Conservation (phyloP, 2,797 vertebrate genomes). For the Cryptoprocta ferox region DNA sequence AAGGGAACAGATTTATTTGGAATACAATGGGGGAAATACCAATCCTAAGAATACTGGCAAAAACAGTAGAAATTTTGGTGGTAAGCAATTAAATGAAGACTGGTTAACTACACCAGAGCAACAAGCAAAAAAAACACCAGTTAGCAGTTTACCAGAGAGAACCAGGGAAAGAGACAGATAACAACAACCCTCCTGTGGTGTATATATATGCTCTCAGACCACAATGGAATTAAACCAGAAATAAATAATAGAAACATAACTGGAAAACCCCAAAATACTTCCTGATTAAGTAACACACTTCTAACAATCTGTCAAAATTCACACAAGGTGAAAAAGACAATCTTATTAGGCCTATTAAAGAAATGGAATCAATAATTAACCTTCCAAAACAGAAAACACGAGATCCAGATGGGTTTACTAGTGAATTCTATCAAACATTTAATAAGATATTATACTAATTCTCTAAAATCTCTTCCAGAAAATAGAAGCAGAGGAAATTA, state of each 20-base stretch:
- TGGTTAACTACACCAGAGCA: neutral
- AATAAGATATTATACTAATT: neutral
- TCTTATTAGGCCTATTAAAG: neutral
- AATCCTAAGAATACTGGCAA: neutral
- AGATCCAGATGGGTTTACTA: neutral
- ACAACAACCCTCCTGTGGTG: neutral
- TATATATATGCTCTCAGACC: neutral
- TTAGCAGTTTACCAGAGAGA: neutral
- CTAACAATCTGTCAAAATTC: neutral
- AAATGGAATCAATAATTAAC: neutral
- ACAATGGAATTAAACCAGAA: neutral
- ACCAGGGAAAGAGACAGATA: neutral
- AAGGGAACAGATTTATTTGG: constrained; percentile 5
- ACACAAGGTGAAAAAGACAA: neutral
- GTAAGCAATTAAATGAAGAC: neutral
- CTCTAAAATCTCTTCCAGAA: neutral
- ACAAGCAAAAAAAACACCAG: neutral
- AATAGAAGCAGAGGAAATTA: neutral
- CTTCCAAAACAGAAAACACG: neutral
- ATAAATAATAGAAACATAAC: neutral
- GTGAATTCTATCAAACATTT: neutral
- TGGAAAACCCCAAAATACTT: neutral
- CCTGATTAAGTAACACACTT: neutral
- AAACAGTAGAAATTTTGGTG: constrained; percentile 4
- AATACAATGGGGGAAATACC: neutral